Percentiles rank a stretch among this genome's conserved stretches.
Evolutionary conservation across 1,140 invertebrate species (phyloP).

Genomic region (Oppia nitens): DNA sequence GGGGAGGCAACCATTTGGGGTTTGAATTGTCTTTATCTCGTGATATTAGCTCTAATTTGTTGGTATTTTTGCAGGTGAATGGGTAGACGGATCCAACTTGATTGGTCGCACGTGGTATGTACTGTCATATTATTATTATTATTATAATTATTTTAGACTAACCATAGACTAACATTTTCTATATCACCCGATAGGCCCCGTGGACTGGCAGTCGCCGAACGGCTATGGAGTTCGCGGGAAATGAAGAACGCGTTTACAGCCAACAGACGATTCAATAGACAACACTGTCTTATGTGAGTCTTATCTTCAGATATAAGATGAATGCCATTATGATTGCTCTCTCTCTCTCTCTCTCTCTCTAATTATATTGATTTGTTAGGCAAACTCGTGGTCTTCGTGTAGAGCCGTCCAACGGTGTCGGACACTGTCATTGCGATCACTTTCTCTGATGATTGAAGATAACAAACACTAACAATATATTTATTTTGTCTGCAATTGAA

Average conservation of each 20-base stretch:
- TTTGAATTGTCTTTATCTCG: too few relatives aligned
- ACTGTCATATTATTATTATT: too few relatives aligned
- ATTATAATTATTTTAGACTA: too few relatives aligned
- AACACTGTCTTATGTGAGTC: slow-evolving; percentile 59
- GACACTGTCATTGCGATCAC: background rate
- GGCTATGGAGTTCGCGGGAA: slow-evolving; percentile 47
- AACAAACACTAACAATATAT: too few relatives aligned
- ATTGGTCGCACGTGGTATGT: slow-evolving; percentile 39
- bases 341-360: too few relatives aligned
- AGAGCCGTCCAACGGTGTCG: background rate
- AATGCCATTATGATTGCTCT: too few relatives aligned
- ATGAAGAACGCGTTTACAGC: slow-evolving; percentile 30
- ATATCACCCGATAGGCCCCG: too few relatives aligned
- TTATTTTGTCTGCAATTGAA: too few relatives aligned
- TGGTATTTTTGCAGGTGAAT: background rate
- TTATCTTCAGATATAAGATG: too few relatives aligned
- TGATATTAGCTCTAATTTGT: background rate
- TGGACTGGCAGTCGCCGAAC: slow-evolving; percentile 68
- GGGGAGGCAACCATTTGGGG: slow-evolving; percentile 1
- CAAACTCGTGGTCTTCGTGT: slow-evolving; percentile 24
- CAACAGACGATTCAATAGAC: slow-evolving; percentile 51
- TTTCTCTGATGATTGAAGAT: background rate
- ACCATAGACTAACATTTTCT: too few relatives aligned
- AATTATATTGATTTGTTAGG: too few relatives aligned
- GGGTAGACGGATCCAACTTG: background rate